phyloP scores from a whole-genome alignment of 2,113 vertebrate genomes.

The Casuarius casuarius region DNA sequence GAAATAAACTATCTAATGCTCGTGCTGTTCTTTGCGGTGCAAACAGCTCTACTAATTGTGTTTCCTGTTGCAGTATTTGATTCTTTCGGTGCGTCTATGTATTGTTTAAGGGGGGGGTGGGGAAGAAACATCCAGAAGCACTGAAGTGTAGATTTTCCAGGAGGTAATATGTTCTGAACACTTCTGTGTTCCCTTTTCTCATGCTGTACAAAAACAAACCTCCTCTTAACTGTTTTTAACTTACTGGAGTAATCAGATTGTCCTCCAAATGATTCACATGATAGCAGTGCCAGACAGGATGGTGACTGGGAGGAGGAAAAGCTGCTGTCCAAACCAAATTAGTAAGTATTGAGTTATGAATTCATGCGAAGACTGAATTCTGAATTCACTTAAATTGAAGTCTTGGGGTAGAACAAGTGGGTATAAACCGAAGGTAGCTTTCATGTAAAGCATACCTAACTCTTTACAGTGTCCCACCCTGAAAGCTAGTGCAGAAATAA shows the following conservation, averaged over 20 bases:
- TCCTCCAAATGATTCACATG: conserved; percentile 8
- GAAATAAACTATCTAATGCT: conserved; percentile 21
- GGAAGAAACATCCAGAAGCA: background rate
- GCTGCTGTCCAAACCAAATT: background rate
- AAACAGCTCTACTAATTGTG: background rate
- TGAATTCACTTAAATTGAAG: background rate
- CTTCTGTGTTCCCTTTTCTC: background rate
- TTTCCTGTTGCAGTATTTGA: background rate
- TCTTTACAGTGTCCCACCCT: conserved; percentile 38
- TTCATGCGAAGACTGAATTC: background rate
- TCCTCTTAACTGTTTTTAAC: background rate
- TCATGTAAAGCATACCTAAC: conserved; percentile 46
- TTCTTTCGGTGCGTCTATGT: background rate
- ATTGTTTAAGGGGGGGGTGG: background rate
- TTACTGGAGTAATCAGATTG: background rate
- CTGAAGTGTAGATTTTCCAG: background rate
- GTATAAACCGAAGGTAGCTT: conserved; percentile 55
- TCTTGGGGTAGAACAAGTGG: background rate
- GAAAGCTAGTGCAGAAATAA: background rate
- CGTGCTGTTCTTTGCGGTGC: background rate
- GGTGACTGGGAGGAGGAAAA: background rate
- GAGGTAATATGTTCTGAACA: rapidly evolving
- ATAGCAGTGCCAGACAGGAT: background rate
- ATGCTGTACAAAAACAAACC: background rate
- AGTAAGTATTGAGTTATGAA: conserved; percentile 37